phyloP scores from a whole-genome alignment of 35 echinoderm and acorn worm genomes.

The Holothuria glaberrima region DNA sequence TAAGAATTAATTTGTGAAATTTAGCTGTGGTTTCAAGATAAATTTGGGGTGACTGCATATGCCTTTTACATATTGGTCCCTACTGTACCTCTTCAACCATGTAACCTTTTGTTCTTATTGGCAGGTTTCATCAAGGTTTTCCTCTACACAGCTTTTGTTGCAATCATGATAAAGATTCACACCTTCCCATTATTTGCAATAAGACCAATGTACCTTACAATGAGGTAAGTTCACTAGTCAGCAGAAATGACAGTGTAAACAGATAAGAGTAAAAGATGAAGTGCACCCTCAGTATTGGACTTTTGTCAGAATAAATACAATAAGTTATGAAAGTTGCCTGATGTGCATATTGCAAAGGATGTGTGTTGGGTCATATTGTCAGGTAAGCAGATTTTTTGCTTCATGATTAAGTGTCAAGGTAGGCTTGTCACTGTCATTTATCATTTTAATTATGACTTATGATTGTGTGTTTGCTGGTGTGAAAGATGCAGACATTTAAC shows the following conservation, averaged over 20 bases:
- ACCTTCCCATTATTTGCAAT: constrained; percentile 99
- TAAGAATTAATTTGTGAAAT: background rate
- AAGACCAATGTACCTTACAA: constrained; percentile 98
- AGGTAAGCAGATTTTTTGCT: too few species aligned
- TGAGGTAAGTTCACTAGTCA: constrained; percentile 71
- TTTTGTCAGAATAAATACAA: background rate
- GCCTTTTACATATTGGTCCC: background rate
- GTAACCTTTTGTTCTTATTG: constrained; percentile 3
- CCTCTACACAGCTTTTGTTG: constrained; percentile 94
- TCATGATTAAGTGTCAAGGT: too few species aligned
- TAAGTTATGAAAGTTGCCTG: too few species aligned
- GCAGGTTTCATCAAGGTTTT: constrained; percentile 99
- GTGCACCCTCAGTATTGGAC: too few species aligned
- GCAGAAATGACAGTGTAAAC: too few species aligned
- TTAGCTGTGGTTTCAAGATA: background rate
- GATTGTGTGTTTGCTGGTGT: too few species aligned
- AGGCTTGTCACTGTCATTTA: too few species aligned
- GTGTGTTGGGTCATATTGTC: too few species aligned
- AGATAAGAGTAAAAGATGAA: too few species aligned
- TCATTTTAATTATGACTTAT: too few species aligned
- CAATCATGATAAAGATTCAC: constrained; percentile 99
- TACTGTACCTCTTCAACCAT: background rate
- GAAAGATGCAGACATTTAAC: too few species aligned
- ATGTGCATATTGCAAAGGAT: too few species aligned
- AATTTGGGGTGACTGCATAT: background rate